Conservation (phyloP, 2,113 vertebrate genomes). For the Romanogobio albipinnatus region DNA sequence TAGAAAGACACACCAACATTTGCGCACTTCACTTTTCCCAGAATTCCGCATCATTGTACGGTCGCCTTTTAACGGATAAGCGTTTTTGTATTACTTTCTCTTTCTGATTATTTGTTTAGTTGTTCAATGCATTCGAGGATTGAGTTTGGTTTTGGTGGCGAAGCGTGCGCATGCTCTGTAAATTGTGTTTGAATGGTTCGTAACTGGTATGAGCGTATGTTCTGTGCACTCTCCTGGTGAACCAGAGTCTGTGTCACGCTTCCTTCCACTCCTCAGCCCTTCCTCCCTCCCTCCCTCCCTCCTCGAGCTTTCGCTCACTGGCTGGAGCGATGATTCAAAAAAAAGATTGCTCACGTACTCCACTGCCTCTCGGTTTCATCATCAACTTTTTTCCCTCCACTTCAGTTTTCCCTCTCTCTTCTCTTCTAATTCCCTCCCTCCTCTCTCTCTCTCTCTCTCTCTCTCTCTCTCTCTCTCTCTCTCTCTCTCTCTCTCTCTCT, state of each 20-base stretch:
- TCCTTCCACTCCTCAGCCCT: slow-evolving; percentile 50
- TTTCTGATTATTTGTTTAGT: neutral
- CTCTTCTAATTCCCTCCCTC: slow-evolving; percentile 33
- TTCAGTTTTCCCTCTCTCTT: slow-evolving; percentile 42
- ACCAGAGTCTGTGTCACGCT: slow-evolving; percentile 53
- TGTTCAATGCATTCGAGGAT: neutral
- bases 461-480: slow-evolving; percentile 57
- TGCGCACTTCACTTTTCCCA: neutral
- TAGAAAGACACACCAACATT: neutral
- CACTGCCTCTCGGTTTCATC: slow-evolving; percentile 42
- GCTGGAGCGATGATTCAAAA: slow-evolving; percentile 42
- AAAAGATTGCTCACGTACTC: slow-evolving; percentile 45
- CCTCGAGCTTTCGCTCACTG: slow-evolving; percentile 40
- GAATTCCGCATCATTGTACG: neutral
- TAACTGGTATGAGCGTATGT: slow-evolving; percentile 33
- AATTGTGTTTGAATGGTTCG: slow-evolving; percentile 34
- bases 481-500: slow-evolving; percentile 56
- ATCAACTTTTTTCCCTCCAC: slow-evolving; percentile 50
- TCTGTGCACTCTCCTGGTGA: slow-evolving; percentile 39
- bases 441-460: slow-evolving; percentile 49
- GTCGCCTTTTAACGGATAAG: neutral
- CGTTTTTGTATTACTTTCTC: neutral
- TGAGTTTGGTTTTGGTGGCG: neutral
- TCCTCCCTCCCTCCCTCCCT: slow-evolving; percentile 38
- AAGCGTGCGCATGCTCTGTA: neutral